A percentile compares a stretch with the other conserved stretches of the same genome.
These are phyloP conservation scores for Pelecanus crispus DNA, from an alignment of 2,113 vertebrate genomes.

Conservation along the genomic window DNA sequence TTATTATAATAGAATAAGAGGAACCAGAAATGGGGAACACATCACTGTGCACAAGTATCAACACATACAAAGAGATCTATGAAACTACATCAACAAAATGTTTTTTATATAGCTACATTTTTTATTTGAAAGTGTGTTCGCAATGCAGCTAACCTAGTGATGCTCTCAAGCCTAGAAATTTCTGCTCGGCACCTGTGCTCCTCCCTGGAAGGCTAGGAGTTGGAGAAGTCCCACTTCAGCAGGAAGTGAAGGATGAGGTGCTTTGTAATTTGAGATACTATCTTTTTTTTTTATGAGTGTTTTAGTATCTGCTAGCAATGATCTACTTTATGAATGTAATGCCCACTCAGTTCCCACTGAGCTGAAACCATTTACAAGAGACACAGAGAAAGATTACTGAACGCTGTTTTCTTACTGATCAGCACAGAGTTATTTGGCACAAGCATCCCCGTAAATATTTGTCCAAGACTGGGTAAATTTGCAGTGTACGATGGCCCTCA, in stretches of 20 bases:
- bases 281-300: slow-evolving; percentile 2
- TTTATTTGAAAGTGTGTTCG: not conserved
- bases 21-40: not conserved
- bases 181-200: not conserved
- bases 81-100: not conserved
- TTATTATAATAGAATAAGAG: not conserved
- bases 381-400: slow-evolving; percentile 38
- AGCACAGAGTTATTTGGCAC: slow-evolving; percentile 73
- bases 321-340: slow-evolving; percentile 50
- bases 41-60: not conserved
- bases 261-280: slow-evolving; percentile 22
- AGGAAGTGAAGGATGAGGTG: not conserved
- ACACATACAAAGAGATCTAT: not conserved
- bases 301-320: slow-evolving; percentile 24
- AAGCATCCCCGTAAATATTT: slow-evolving; percentile 70
- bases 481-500: slow-evolving; percentile 52
- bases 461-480: slow-evolving; percentile 69
- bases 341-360: slow-evolving; percentile 33
- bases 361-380: slow-evolving; percentile 45
- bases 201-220: not conserved
- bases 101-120: not conserved
- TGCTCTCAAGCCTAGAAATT: not conserved
- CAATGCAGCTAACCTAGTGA: not conserved
- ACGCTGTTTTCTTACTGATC: slow-evolving; percentile 53
- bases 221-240: not conserved